These are phyloP conservation scores for Patella caerulea DNA, from an alignment of 2,888 invertebrate species.

Conservation along the genomic window DNA sequence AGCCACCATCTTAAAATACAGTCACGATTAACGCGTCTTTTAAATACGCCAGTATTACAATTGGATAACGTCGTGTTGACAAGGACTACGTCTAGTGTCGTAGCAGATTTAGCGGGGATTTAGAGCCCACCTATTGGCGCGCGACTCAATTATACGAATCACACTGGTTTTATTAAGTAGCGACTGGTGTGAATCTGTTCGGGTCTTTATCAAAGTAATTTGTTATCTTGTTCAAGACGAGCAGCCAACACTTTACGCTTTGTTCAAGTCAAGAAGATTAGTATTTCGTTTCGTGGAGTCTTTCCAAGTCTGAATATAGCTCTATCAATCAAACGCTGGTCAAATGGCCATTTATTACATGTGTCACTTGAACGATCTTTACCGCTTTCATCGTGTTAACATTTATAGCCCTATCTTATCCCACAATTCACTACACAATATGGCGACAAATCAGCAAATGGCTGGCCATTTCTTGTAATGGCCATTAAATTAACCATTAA, in stretches of 20 bases:
- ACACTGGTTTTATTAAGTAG: background rate
- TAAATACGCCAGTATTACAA: background rate
- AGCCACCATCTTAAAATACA: background rate
- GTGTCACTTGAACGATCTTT: too few relatives aligned
- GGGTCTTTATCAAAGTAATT: background rate
- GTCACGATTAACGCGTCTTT: constrained; percentile 2
- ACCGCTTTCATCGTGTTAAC: constrained; percentile 1
- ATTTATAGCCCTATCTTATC: background rate
- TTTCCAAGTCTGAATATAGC: too few relatives aligned
- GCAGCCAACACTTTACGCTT: background rate
- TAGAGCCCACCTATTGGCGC: background rate
- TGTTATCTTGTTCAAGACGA: background rate
- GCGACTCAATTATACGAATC: constrained; percentile 5
- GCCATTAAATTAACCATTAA: too few relatives aligned
- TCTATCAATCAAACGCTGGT: too few relatives aligned
- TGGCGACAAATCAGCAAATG: background rate
- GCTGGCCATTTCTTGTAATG: too few relatives aligned
- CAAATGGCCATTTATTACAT: too few relatives aligned
- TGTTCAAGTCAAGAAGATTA: too few relatives aligned
- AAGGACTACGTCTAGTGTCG: background rate
- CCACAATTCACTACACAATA: constrained; percentile 3
- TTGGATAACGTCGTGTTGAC: background rate
- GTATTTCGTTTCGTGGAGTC: too few relatives aligned
- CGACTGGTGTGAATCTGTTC: background rate
- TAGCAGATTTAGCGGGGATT: constrained; percentile 2